Percentiles rank a stretch among this genome's conserved stretches.
phyloP scores from a whole-genome alignment of 2,888 invertebrate genomes.

The Lasioglossum marginatum region DNA sequence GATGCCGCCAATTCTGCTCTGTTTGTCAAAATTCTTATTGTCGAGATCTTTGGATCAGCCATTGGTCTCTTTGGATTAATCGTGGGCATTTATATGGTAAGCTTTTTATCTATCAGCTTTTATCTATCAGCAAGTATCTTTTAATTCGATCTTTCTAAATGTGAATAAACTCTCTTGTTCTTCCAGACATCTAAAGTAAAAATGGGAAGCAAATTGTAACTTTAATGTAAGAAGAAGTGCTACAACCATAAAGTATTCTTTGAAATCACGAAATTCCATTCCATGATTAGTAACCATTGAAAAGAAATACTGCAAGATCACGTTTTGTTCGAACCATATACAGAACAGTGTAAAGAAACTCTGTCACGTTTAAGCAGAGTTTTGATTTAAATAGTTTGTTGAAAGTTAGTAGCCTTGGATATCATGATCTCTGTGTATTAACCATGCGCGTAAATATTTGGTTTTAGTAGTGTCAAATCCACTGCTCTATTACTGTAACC shows the following conservation, averaged over 20 bases:
- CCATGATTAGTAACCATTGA: constrained; percentile 54
- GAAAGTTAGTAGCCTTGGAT: neutral
- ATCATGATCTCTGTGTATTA: constrained; percentile 34
- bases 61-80: constrained; percentile 99
- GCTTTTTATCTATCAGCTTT: constrained; percentile 41
- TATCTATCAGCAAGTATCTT: neutral
- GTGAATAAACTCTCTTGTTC: constrained; percentile 23
- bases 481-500: constrained; percentile 25
- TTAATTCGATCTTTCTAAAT: neutral
- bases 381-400: constrained; percentile 13
- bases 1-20: constrained; percentile 98
- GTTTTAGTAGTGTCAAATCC: constrained; percentile 30
- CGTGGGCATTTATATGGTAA: constrained; percentile 97
- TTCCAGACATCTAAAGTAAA: constrained; percentile 89
- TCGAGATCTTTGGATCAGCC: constrained; percentile 99
- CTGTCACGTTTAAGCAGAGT: constrained; percentile 20
- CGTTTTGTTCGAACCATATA: constrained; percentile 1
- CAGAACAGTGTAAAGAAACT: constrained; percentile 3
- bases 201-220: constrained; percentile 86
- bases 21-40: constrained; percentile 99
- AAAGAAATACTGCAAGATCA: constrained; percentile 20
- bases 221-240: constrained; percentile 10
- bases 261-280: constrained; percentile 59
- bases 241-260: constrained; percentile 38
- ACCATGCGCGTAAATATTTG: constrained; percentile 25